A percentile compares a stretch with the other conserved stretches of the same genome.
phyloP scores from a whole-genome alignment of 2,113 vertebrate species.

The Burhinus oedicnemus region DNA sequence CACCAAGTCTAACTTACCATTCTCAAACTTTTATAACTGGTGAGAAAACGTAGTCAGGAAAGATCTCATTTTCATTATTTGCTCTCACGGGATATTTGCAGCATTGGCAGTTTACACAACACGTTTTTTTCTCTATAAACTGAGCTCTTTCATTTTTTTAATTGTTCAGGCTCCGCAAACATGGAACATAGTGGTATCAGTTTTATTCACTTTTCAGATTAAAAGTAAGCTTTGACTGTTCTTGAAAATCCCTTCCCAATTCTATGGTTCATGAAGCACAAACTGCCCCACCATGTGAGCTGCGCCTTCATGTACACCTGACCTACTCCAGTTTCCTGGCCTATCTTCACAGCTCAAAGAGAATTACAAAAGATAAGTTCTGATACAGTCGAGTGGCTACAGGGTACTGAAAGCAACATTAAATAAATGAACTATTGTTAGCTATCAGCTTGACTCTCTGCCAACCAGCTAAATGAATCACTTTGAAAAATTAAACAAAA shows the following conservation, averaged over 20 bases:
- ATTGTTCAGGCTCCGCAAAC: neutral
- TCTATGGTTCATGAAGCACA: constrained; percentile 2
- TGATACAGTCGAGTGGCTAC: constrained; percentile 34
- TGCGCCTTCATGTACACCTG: constrained; percentile 3
- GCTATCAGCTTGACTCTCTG: constrained; percentile 48
- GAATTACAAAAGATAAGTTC: constrained; percentile 60
- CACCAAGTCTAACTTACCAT: neutral
- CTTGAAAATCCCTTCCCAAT: neutral
- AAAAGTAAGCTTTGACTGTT: neutral
- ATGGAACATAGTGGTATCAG: neutral
- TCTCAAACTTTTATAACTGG: neutral
- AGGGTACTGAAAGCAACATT: constrained; percentile 30
- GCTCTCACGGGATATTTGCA: neutral
- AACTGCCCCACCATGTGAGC: neutral
- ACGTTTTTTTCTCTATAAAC: neutral
- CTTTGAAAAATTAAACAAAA: constrained; percentile 64
- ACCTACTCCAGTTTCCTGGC: constrained; percentile 42
- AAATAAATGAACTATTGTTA: constrained; percentile 66
- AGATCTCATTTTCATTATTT: neutral
- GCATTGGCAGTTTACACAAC: neutral
- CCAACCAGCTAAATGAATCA: constrained; percentile 54
- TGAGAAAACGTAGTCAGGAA: neutral
- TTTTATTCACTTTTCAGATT: constrained; percentile 13
- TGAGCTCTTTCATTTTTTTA: neutral
- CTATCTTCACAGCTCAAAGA: constrained; percentile 51